These are phyloP conservation scores for Panthera tigris DNA, from an alignment of 2,113 vertebrate genomes.

Conservation along the genomic window DNA sequence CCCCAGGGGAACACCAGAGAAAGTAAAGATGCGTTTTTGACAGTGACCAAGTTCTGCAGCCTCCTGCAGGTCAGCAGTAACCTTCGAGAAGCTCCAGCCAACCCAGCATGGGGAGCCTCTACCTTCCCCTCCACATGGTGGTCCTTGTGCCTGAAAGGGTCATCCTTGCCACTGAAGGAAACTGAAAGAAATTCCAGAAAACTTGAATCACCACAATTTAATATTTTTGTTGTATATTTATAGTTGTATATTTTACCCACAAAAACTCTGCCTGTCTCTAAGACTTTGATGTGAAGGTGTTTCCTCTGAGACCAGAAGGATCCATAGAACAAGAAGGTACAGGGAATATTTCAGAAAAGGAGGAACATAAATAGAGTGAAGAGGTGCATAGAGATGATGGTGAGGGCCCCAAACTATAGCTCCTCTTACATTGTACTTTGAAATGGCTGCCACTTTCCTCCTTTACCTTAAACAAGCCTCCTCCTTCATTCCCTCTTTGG, in stretches of 20 bases:
- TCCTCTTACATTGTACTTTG: background rate
- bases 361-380: background rate
- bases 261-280: background rate
- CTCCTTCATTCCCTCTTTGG: background rate
- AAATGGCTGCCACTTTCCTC: background rate
- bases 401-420: background rate
- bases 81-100: background rate
- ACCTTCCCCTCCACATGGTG: background rate
- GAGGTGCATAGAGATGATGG: background rate
- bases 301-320: background rate
- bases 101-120: background rate
- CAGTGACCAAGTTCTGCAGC: background rate
- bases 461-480: accelerated
- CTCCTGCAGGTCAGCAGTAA: accelerated
- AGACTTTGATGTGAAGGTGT: background rate
- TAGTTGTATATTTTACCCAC: background rate
- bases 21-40: background rate
- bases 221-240: background rate
- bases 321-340: background rate
- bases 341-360: background rate
- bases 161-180: background rate
- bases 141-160: background rate
- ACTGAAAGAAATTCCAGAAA: background rate
- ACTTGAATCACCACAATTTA: background rate
- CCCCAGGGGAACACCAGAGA: background rate